A percentile compares a stretch with the other conserved stretches of the same genome.
These are phyloP conservation scores for Euplagia quadripunctaria DNA, from an alignment of 2,888 invertebrate genomes.

Conservation along the genomic window DNA sequence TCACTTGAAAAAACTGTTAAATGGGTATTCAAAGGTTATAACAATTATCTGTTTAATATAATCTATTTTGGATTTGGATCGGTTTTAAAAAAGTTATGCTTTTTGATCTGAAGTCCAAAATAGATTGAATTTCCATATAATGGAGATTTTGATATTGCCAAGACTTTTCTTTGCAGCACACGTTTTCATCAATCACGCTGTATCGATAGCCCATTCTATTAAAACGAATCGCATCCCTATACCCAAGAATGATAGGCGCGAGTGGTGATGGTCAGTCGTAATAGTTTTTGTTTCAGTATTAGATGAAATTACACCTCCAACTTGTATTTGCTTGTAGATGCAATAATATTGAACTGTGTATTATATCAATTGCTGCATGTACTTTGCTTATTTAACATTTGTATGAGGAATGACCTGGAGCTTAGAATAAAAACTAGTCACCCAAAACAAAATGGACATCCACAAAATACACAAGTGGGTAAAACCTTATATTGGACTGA, in stretches of 20 bases:
- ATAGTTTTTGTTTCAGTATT: conserved; percentile 71
- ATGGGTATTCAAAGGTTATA: too few species aligned
- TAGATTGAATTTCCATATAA: neutral
- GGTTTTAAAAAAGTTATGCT: too few species aligned
- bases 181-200: neutral
- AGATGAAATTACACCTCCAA: conserved; percentile 72
- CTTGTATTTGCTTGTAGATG: conserved; percentile 70
- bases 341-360: conserved; percentile 57
- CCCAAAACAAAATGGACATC: too few species aligned
- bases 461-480: too few species aligned
- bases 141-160: neutral
- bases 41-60: too few species aligned
- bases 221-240: conserved; percentile 34
- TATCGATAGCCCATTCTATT: neutral
- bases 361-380: conserved; percentile 46
- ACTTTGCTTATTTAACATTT: conserved; percentile 46
- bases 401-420: neutral
- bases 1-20: too few species aligned
- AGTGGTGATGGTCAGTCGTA: conserved; percentile 61
- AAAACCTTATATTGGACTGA: too few species aligned
- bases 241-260: conserved; percentile 46
- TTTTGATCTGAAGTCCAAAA: too few species aligned
- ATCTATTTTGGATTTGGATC: too few species aligned
- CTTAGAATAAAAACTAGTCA: neutral
- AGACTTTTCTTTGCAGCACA: neutral